Base-by-base conservation (phyloP, 2,113 vertebrate species). In the Ochotona princeps region DNA sequence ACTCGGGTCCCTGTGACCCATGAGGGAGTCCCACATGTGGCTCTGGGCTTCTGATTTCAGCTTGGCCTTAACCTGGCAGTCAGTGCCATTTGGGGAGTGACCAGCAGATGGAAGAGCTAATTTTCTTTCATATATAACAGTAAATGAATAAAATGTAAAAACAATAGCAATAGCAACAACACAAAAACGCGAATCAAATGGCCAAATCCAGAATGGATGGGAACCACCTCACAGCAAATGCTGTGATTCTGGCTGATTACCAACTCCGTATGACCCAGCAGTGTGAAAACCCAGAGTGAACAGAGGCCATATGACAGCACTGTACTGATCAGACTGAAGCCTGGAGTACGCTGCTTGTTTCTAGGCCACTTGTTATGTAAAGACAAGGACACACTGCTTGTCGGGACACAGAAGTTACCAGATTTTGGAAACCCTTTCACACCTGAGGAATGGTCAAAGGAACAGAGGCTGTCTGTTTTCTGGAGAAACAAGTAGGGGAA, bases 401-500 rank as follows among this genome's bases (percentile, higher is more conserved):
- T 76, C 54, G 57, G 67, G 83, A 73, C 85, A 86, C 23, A 25
- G 32, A 44, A 92, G 89, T 47, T 30, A 78, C 23, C 44, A 47
- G 66, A 32, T 21, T 89, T 83, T 73, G 89, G 72, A 81, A 76
- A 78, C 2, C 4, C 14, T 14, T n/a, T n/a, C n/a, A 20, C n/a
- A 20, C 69, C 32, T 49, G 44, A 51, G 12, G 51, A 76, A 83
- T 8, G 28, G 35, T 30, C 86, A 83, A 86, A 23, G 65, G 9
- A 25, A 65, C 1, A 12, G n/a, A 66, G n/a, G 23, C 57, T 30
- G 7, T 13, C 60, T 75, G 88, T 75, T 88, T 49, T 87, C 21
- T 72, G 80, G 57, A 47, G 84, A 72, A 96, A 88, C 60, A 95
- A 65, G 47, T 38, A 80, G n/a, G 73, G 35, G 57, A 86, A 89